Evolutionary conservation across 92 coral and sea anemone species (phyloP), one percentile per base, ranked within the genome.

Genomic region (Phenganax subtilis): DNA sequence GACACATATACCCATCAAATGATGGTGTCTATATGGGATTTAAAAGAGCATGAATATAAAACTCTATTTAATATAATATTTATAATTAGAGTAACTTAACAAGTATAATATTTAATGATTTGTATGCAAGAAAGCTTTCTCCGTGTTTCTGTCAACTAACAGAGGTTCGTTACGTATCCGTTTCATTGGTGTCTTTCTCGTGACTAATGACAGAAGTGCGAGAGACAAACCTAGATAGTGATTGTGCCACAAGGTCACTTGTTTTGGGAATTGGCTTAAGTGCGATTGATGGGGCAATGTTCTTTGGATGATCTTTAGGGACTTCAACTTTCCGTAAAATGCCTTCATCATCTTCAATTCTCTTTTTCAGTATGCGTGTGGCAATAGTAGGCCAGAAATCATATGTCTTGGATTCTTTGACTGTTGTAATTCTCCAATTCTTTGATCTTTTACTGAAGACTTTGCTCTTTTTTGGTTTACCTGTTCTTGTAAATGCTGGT

Each of bases 11-110:
- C 72, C 92, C 90, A 14, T 76, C 90, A 10, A 85, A 86, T 57
- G 85, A 89, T 76, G 92, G 92, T 44, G 56, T 12, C 14, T 89
- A 89, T 79, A 87, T 89, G 90, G 88, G 90, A 28, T 89, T 80
- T 84, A 80, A 81, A 17, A 80, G 75, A 25, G 83, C 83, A 10
- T 88, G 76, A 81, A 84, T 20, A 20, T 20, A 20, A 20, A 20
- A 20, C 25, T 20, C 25, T 20, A 20, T 37, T 37, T 37, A 5
- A 37, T 37, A 37, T 37, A 37, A 37, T 20, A 20, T 20, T 20
- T 20, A 20, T 20, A 20, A 20, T 20, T 20, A 20, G 25, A 20
- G 25, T 20, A 20, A 20, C 25, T 20, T 20, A 20, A 20, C 25
- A 20, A 20, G 25, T 20, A 20, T 20, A 20, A 20, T 20, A 20